Percentiles rank a stretch among this genome's conserved stretches.
Conservation (phyloP, 2,113 vertebrate genomes). For the Nymphicus hollandicus region DNA sequence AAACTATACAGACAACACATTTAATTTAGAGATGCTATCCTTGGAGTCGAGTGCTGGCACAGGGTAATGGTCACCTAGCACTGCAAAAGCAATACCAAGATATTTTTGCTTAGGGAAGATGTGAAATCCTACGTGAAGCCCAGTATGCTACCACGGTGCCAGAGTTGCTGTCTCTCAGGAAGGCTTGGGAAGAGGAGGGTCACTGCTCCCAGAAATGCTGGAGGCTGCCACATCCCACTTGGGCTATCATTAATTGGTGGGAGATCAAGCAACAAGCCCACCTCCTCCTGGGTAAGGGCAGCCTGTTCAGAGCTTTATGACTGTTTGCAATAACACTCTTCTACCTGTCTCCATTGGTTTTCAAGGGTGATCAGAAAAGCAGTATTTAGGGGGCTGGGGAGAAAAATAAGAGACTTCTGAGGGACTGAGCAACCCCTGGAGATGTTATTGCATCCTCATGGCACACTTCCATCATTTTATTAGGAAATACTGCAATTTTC, state of each 20-base stretch:
- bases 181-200: not conserved
- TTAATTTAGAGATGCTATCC: not conserved
- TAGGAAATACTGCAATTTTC: not conserved
- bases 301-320: not conserved
- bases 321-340: not conserved
- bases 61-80: not conserved
- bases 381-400: accelerated
- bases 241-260: not conserved
- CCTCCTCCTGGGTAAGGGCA: not conserved
- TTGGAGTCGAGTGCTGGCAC: not conserved
- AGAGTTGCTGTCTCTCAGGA: not conserved
- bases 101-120: not conserved
- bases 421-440: not conserved
- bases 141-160: accelerated
- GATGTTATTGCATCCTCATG: not conserved
- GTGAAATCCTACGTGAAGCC: accelerated
- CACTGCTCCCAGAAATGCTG: not conserved
- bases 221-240: not conserved
- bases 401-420: not conserved
- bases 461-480: not conserved
- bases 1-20: not conserved
- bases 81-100: not conserved
- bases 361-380: not conserved
- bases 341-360: not conserved
- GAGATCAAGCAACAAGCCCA: not conserved